Evolutionary conservation across 2,797 vertebrate species (phyloP).

Genomic region (Sorex maritimensis): DNA sequence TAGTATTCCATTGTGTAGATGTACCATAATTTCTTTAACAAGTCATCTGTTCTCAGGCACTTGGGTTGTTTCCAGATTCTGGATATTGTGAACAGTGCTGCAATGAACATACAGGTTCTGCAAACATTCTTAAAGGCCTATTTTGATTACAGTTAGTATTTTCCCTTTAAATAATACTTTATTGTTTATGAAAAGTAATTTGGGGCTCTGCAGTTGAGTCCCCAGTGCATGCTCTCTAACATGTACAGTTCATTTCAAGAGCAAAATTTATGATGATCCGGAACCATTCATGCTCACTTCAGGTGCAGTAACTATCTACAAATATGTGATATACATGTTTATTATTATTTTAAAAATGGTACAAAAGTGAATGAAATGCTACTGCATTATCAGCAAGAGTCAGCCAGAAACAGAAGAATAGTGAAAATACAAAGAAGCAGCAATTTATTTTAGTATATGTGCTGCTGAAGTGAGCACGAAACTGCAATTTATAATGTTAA

Average conservation of each 20-base stretch:
- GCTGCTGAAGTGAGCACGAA: too few relatives aligned
- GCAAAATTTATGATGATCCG: not conserved
- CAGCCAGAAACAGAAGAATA: not conserved
- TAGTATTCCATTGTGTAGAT: too few relatives aligned
- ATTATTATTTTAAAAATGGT: not conserved
- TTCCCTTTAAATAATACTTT: not conserved
- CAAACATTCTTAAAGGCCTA: not conserved
- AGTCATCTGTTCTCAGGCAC: too few relatives aligned
- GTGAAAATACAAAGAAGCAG: too few relatives aligned
- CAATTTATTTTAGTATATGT: not conserved
- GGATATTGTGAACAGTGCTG: too few relatives aligned
- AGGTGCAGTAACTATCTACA: not conserved
- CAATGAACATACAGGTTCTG: too few relatives aligned
- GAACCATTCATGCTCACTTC: not conserved
- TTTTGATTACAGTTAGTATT: not conserved
- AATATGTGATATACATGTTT: too few relatives aligned
- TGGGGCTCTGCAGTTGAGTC: not conserved
- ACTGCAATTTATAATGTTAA: not conserved
- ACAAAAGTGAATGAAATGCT: not conserved
- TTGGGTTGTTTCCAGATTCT: too few relatives aligned
- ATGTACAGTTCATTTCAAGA: not conserved
- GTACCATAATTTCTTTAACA: too few relatives aligned
- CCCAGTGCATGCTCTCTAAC: not conserved
- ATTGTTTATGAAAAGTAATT: constrained; percentile 16
- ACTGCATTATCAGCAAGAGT: not conserved